A percentile compares a stretch with the other conserved stretches of the same genome.
Evolutionary conservation across 2,113 vertebrate species (phyloP).

Genomic region (Oryctolagus cuniculus): DNA sequence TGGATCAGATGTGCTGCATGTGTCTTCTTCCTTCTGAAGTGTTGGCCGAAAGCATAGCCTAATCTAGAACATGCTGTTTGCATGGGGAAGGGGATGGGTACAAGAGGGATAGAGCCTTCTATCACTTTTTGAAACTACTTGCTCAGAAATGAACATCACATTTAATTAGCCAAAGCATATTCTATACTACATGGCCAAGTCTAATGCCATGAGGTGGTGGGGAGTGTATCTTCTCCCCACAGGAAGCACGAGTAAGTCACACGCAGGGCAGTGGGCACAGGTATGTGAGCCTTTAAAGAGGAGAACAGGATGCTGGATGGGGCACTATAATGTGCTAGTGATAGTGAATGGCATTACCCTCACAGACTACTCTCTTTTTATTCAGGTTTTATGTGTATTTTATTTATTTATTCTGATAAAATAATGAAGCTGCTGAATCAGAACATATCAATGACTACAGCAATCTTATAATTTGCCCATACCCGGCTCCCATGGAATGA

Average conservation of each 20-base stretch:
- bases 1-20: not conserved
- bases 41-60: too few species aligned
- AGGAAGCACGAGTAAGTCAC: not conserved
- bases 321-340: too few species aligned
- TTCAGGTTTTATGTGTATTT: not conserved
- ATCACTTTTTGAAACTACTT: not conserved
- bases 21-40: not conserved
- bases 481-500: not conserved
- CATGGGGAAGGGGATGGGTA: not conserved
- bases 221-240: not conserved
- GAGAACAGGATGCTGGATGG: too few species aligned
- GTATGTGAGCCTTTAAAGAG: fast-evolving
- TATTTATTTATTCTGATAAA: not conserved
- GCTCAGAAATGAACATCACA: not conserved
- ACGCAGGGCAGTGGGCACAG: not conserved
- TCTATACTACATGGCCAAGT: not conserved
- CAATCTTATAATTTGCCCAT: not conserved
- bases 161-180: not conserved
- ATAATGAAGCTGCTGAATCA: not conserved
- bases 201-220: not conserved
- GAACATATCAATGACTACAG: not conserved
- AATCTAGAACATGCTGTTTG: not conserved
- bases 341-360: not conserved
- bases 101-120: not conserved
- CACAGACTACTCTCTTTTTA: not conserved